Evolutionary conservation across 2,888 invertebrate species (phyloP), one percentile per base, ranked within the genome.

Genomic region (Cistogaster globosa): DNA sequence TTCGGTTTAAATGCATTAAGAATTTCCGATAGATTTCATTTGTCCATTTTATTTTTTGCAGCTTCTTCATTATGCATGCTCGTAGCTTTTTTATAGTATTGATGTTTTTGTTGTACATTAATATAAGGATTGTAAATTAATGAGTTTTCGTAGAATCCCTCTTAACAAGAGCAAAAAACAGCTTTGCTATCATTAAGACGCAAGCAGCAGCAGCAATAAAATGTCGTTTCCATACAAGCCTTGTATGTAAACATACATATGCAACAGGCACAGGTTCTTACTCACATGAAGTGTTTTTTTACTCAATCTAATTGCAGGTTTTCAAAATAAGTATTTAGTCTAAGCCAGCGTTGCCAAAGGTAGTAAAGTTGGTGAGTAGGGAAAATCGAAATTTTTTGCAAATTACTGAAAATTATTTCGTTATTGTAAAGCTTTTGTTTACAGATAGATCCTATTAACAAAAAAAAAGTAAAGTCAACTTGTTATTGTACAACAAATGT

Each of bases 111-210:
- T 38, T 55, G 55, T 80, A 26, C 20, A 38, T 72, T 79, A 69
- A 58, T 68, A 60, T 67, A 58, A 57, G 89, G 87, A 87, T 67
- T 48, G 58, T 36, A 88, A 90, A 88, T 88, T 89, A 90, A 90
- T 89, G 88, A 88, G 87, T 88, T 89, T 90, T 90, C 90, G 86
- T 88, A 87, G 89, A 88, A 88, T 87, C 78, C 76, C 58, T n/a
- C 18, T 12, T 45, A 32, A 0, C 18, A 72, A 45, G 22, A 20
- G 4, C 26, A 76, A 51, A 65, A 51, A 67, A 11, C 32, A 32
- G 57, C 36, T 51, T 48, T 36, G 48, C 32, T 55, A 55, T 14
- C 45, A 48, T 57, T 42, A 20, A 55, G 63, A 57, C 45, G 55
- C 16, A 53, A 26, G 55, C 75, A 57, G 55, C 75, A 65, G 55